Conservation (phyloP, 1,140 invertebrate genomes). For the Bilobella aurantiaca region DNA sequence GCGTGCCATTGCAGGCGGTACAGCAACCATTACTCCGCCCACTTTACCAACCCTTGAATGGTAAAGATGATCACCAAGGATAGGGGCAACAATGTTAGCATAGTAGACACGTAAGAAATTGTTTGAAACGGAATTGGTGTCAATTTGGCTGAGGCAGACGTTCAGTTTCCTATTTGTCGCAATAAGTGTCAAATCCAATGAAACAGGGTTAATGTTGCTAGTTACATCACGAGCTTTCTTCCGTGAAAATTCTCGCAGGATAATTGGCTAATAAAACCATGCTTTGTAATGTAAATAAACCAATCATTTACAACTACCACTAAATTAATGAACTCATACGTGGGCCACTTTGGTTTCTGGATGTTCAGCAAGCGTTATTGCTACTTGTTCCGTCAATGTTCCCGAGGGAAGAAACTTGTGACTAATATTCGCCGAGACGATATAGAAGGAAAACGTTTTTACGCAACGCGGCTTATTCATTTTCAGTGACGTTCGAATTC, state of each 20-base stretch:
- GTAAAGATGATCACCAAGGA: conserved; percentile 43
- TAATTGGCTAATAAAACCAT: conserved; percentile 31
- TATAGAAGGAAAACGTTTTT: conserved; percentile 7
- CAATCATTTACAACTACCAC: conserved; percentile 21
- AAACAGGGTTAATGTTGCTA: conserved; percentile 35
- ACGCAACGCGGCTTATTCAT: conserved; percentile 7
- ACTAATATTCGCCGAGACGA: conserved; percentile 14
- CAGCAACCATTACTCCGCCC: conserved; percentile 37
- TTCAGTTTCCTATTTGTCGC: conserved; percentile 37
- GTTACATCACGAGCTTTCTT: conserved; percentile 26
- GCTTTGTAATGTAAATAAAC: conserved; percentile 31
- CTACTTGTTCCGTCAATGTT: conserved; percentile 12
- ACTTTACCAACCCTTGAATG: conserved; percentile 40
- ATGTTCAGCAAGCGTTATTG: conserved; percentile 10
- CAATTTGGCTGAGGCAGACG: conserved; percentile 40
- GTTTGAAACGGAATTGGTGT: conserved; percentile 36
- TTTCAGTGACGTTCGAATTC: conserved; percentile 6
- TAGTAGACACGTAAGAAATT: conserved; percentile 41
- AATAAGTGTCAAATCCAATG: conserved; percentile 36
- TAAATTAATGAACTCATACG: conserved; percentile 24
- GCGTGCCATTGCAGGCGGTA: conserved; percentile 37
- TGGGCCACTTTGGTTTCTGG: conserved; percentile 7
- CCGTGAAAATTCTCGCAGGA: conserved; percentile 20
- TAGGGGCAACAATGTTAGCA: conserved; percentile 39
- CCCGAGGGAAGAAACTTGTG: not conserved